Evolutionary conservation across 1,140 invertebrate species (phyloP), one percentile per base, ranked within the genome.

Genomic region (Cherax quadricarinatus): DNA sequence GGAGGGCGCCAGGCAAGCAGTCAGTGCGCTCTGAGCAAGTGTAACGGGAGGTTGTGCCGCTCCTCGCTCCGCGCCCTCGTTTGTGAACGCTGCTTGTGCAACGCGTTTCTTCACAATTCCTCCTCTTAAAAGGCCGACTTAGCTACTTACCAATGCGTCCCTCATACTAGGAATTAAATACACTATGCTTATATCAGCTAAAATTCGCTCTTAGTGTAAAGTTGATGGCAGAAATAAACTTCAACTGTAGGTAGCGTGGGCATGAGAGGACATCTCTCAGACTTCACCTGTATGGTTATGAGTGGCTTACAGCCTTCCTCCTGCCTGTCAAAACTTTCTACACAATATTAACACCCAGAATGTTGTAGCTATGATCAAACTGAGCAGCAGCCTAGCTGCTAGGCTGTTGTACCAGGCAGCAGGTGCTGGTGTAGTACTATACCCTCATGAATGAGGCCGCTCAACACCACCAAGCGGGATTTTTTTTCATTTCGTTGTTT

Each of bases 11-110:
- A 48, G 79, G 10, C 79, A 12, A 12, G 10, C 14, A 83, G 57
- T 66, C 82, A 84, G 82, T 84, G 82, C 49, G 82, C n/a, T 62
- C 30, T 84, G 57, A 62, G 57, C 82, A 57, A 84, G 82, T 84
- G 82, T 30, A 3, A 57, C 24, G 82, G n/a, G 2, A 62, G 82
- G 82, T 1, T 60, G 82, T 84, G n/a, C 82, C 4, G 82, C 82
- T 84, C n/a, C 82, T 10, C 53, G 60, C 57, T 57, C 18, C 18
- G 24, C 53, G n/a, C 30, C 30, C 16, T 62, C 53, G 57, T 84
- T 84, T 84, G 82, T 84, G 82, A 84, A 66, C 82, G 24, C 82
- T 14, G 41, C 7, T 62, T 30, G 82, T 30, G 21, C n/a, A 62
- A 30, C 16, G 16, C 66, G 12, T 70, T 41, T 70, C 21, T 21